Base-by-base conservation (phyloP, 2,113 vertebrate genomes). In the Trogon surrucura region DNA sequence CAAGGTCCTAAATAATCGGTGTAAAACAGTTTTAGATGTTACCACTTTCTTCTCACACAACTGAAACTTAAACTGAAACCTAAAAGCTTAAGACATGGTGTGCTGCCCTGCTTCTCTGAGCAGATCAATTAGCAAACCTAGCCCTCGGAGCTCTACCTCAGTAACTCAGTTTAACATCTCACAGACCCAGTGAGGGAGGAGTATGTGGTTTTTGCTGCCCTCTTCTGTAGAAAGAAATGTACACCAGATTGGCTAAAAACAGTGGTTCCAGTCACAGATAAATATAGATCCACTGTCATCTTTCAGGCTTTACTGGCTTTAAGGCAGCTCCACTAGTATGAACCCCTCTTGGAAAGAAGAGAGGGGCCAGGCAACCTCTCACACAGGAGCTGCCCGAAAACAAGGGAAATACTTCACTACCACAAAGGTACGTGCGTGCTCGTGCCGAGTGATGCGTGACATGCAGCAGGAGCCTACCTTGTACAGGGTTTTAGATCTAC, bases 191-290 rank as follows among this genome's bases (percentile, higher is more conserved):
- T 60, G 30, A 70, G 66, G n/a, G 11, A 54, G 29, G 50, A 61
- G 80, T 3, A 7, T 2, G 17, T 88, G 83, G 96, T 69, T 97
- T 96, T 36, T 98, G 97, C 97, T 98, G 98, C 98, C 98, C 98
- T 98, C 98, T 98, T 92, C 91, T 97, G 98, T 44, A 60, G 71
- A 83, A 80, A 94, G 5, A 78, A 83, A 71, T 6, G 26, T 82
- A 56, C 23, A 64, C 8, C 91, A 78, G 44, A 48, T 21, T 26
- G 60, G 50, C 32, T 60, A n/a, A 75, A 75, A 16, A 5, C 41
- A 4, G 3, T 8, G 8, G 44, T 93, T 38, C 21, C 30, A 18
- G 0, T 3, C 38, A 14, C 66, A 54, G 29, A 51, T 4, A 26
- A 88, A 65, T 15, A 60, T 0, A 71, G 45, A 54, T 8, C 54